A percentile compares a stretch with the other conserved stretches of the same genome.
Conservation (phyloP, 2,797 vertebrate genomes). For the Spondyliosoma cantharus region DNA sequence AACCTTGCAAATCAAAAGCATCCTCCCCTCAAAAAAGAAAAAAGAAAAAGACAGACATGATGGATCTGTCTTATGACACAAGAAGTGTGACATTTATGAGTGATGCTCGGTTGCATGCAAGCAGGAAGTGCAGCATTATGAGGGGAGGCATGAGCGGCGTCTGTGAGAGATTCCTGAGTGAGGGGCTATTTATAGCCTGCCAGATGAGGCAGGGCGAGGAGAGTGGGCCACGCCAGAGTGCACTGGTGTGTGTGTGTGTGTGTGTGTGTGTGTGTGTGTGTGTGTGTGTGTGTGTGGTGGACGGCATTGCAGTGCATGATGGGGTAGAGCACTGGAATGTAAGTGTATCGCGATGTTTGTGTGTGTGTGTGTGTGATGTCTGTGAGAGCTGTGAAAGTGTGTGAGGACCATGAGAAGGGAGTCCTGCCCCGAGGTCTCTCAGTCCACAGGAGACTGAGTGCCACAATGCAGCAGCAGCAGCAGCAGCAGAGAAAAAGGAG, state of each 20-base stretch:
- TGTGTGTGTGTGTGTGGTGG: slow-evolving; percentile 21
- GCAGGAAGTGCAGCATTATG: slow-evolving; percentile 66
- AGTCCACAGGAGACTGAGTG: slow-evolving; percentile 42
- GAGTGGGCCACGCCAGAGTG: slow-evolving; percentile 65
- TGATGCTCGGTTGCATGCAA: slow-evolving; percentile 60
- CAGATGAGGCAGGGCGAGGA: slow-evolving; percentile 65
- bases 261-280: slow-evolving; percentile 48
- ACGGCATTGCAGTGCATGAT: slow-evolving; percentile 23
- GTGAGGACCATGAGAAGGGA: slow-evolving; percentile 33
- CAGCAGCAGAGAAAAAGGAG: slow-evolving; percentile 16
- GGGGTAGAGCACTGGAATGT: slow-evolving; percentile 26
- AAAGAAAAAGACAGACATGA: background rate
- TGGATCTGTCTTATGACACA: slow-evolving; percentile 33
- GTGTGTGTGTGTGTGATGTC: background rate
- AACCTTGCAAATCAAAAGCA: slow-evolving; percentile 75
- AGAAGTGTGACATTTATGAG: slow-evolving; percentile 55
- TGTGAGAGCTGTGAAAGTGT: slow-evolving; percentile 14
- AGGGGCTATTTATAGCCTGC: slow-evolving; percentile 78
- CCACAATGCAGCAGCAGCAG: slow-evolving; percentile 58
- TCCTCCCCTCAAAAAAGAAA: slow-evolving; percentile 9
- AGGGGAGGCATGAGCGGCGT: slow-evolving; percentile 52
- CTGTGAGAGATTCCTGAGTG: slow-evolving; percentile 74
- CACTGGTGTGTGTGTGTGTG: slow-evolving; percentile 41
- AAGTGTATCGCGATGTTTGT: slow-evolving; percentile 24
- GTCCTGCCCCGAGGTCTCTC: slow-evolving; percentile 53